Evolutionary conservation across 2,113 vertebrate species (phyloP).

Genomic region (Channa maculata): DNA sequence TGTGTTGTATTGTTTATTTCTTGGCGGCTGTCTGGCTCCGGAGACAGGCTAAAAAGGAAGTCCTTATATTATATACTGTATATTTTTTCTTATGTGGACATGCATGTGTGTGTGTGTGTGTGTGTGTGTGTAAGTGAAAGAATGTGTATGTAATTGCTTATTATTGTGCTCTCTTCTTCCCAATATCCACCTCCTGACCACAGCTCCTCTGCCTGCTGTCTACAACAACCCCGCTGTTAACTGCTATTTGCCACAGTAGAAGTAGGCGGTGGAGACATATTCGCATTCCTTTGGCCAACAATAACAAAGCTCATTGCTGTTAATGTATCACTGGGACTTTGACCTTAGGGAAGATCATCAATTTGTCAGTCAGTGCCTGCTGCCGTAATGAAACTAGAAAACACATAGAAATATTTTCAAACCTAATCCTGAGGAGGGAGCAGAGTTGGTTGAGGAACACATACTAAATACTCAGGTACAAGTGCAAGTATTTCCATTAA

Average conservation of each 20-base stretch:
- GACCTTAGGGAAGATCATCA: not conserved
- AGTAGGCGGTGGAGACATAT: conserved; percentile 12
- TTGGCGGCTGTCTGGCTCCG: not conserved
- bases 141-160: conserved; percentile 8
- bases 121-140: too few relatives aligned
- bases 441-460: too few relatives aligned
- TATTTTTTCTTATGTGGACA: conserved; percentile 12
- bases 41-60: not conserved
- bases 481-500: too few relatives aligned
- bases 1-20: conserved; percentile 19
- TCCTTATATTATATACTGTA: conserved; percentile 13
- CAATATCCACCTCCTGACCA: conserved; percentile 18
- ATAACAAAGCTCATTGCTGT: conserved; percentile 10
- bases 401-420: too few relatives aligned
- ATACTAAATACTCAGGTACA: too few relatives aligned
- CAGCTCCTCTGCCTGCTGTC: conserved; percentile 11
- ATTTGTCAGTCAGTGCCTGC: not conserved
- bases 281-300: conserved; percentile 20
- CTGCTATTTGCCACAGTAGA: conserved; percentile 26
- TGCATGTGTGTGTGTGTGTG: not conserved
- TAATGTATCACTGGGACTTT: not conserved
- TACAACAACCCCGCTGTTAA: conserved; percentile 32
- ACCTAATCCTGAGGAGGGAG: too few relatives aligned
- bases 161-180: conserved; percentile 8
- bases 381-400: too few relatives aligned